These are phyloP conservation scores for Clupea harengus DNA, from an alignment of 2,113 vertebrate genomes.

Conservation along the genomic window DNA sequence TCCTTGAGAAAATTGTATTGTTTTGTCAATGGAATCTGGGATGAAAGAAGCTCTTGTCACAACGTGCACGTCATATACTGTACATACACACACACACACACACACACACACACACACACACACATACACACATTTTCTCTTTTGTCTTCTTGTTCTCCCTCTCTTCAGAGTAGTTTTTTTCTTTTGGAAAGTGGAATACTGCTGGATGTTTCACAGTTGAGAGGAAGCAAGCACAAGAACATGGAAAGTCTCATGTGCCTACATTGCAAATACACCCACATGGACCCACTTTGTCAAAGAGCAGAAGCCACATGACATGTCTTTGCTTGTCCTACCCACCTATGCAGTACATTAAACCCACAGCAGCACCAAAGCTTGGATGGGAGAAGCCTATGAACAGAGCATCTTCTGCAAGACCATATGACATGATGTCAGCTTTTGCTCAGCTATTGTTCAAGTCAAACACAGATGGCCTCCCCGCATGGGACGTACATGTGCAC, in stretches of 20 bases:
- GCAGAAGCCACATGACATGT: background rate
- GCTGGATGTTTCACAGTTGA: background rate
- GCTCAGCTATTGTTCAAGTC: background rate
- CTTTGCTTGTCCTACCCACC: background rate
- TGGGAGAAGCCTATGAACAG: background rate
- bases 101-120: background rate
- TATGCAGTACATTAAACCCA: background rate
- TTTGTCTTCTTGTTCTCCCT: background rate
- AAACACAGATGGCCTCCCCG: background rate
- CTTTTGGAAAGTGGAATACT: background rate
- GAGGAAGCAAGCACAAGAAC: background rate
- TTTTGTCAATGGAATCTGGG: background rate
- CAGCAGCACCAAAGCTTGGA: background rate
- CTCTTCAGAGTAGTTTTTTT: background rate
- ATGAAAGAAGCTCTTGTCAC: background rate
- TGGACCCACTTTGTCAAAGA: background rate
- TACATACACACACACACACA: background rate
- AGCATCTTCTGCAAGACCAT: background rate
- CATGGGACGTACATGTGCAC: background rate
- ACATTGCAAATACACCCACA: background rate
- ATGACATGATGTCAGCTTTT: background rate
- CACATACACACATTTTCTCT: background rate
- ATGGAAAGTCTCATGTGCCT: background rate
- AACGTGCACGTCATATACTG: background rate
- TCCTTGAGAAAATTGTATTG: background rate